Evolutionary conservation across 2,797 vertebrate genomes (phyloP).

Genomic region (Crenichthys baileyi): DNA sequence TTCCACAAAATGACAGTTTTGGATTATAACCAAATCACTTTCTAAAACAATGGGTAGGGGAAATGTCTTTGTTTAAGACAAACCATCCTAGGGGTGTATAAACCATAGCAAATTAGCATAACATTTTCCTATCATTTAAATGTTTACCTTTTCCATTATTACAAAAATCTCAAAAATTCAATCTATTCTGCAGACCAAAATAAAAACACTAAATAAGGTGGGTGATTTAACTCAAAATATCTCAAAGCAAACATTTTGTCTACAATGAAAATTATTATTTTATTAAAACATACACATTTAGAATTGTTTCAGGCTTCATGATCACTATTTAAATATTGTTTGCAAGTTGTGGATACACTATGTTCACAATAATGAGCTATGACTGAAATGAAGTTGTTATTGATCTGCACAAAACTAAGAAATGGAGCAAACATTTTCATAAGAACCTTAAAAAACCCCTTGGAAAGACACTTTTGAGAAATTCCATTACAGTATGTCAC

Average conservation of each 20-base stretch:
- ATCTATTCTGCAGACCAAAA: neutral
- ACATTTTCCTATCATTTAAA: neutral
- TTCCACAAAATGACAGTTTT: too few relatives aligned
- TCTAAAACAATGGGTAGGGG: neutral
- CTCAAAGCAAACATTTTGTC: too few relatives aligned
- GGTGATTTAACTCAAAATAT: neutral
- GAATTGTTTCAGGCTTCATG: neutral
- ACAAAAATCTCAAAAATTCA: neutral
- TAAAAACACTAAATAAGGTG: neutral
- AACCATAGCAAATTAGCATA: neutral
- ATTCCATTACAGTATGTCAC: neutral
- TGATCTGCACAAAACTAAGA: neutral
- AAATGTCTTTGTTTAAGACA: neutral
- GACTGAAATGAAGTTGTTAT: conserved; percentile 8
- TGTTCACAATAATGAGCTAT: neutral
- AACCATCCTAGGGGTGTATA: too few relatives aligned
- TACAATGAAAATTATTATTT: neutral
- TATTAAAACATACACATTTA: neutral
- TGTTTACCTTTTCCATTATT: neutral
- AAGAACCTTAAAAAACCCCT: neutral
- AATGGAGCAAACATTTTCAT: conserved; percentile 10
- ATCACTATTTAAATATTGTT: neutral
- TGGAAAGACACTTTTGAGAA: neutral
- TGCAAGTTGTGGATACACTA: neutral
- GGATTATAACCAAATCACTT: neutral